A percentile compares a stretch with the other conserved stretches of the same genome.
Conservation (phyloP, 92 coral and sea anemone genomes). For the Virgularia gustaviana region DNA sequence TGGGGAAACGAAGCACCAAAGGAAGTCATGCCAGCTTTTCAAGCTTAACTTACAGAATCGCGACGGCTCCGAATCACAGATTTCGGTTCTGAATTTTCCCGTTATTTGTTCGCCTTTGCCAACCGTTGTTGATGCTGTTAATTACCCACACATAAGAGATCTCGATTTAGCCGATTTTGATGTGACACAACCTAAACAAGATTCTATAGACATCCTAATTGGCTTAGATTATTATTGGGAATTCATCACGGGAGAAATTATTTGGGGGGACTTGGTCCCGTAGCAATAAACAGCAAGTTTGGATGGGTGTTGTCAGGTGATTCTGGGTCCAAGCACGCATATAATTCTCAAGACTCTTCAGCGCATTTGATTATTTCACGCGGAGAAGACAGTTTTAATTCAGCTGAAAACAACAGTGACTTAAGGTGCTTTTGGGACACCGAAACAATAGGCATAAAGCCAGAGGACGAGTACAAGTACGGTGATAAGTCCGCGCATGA, state of each 20-base stretch:
- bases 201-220: background rate
- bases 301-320: constrained; percentile 7
- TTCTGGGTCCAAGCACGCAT: background rate
- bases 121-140: background rate
- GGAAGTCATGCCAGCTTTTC: background rate
- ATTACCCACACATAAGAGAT: background rate
- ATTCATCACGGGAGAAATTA: background rate
- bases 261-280: constrained; percentile 10
- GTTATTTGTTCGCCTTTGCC: constrained; percentile 12
- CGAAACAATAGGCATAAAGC: background rate
- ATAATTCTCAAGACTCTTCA: background rate
- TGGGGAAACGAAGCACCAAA: background rate
- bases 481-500: background rate
- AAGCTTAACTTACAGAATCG: background rate
- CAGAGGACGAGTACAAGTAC: background rate
- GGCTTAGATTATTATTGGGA: background rate
- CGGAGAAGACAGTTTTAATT: no score
- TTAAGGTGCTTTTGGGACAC: constrained; percentile 6
- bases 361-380: constrained; percentile 7
- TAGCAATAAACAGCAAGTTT: constrained; percentile 6
- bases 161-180: background rate
- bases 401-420: no score
- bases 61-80: background rate
- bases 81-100: background rate
- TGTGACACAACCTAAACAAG: background rate